Percentiles rank a stretch among this genome's conserved stretches.
Conservation (phyloP, 2,888 invertebrate species). For the Maniola hyperantus region DNA sequence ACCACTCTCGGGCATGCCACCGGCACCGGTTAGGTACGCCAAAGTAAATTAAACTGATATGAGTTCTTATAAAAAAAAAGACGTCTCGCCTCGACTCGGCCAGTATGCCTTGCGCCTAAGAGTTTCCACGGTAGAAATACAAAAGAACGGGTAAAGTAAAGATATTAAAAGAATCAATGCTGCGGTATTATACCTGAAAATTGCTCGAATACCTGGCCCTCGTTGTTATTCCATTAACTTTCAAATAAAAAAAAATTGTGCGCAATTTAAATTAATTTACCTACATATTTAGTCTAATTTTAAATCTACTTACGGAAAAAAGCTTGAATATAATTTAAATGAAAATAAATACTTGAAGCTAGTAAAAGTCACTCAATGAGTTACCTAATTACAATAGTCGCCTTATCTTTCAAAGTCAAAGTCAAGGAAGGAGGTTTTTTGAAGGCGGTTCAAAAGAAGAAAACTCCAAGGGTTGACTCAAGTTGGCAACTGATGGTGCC, state of each 20-base stretch:
- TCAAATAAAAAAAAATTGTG: background rate
- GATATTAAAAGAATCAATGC: background rate
- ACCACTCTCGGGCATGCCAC: no score
- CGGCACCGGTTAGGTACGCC: no score
- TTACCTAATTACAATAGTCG: background rate
- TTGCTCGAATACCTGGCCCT: background rate
- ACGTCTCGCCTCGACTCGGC: no score
- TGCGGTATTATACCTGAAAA: background rate
- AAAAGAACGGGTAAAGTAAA: slow-evolving; percentile 13
- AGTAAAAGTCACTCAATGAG: background rate
- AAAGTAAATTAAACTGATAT: no score
- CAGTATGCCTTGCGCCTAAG: no score
- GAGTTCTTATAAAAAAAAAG: no score
- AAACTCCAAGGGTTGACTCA: no score
- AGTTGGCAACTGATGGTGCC: no score
- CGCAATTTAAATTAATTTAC: background rate
- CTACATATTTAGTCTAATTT: background rate
- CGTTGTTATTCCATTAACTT: background rate
- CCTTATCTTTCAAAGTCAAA: no score
- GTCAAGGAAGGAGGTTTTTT: no score
- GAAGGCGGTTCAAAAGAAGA: no score
- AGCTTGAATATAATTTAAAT: background rate
- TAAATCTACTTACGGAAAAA: background rate
- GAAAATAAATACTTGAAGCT: background rate
- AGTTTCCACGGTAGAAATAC: slow-evolving; percentile 5